phyloP scores from a whole-genome alignment of 2,797 vertebrate genomes.

The Lacerta viridis region DNA sequence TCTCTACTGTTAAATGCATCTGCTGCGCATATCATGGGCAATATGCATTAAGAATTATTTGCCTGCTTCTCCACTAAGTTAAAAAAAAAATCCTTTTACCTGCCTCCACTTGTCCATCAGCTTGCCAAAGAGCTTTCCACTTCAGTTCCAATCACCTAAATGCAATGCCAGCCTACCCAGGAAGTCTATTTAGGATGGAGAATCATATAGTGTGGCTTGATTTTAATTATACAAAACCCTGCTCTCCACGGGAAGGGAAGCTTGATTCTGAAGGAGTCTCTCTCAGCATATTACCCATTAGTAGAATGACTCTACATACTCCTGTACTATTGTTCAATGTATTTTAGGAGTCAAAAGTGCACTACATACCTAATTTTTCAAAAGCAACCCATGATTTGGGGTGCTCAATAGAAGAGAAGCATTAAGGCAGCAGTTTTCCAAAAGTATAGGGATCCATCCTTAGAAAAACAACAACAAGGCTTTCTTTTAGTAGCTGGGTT shows the following conservation, averaged over 20 bases:
- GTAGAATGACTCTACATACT: constrained; percentile 41
- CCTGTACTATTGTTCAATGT: constrained; percentile 25
- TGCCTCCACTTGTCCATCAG: constrained; percentile 14
- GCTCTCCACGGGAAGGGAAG: constrained; percentile 38
- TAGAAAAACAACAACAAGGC: background rate
- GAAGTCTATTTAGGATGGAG: constrained; percentile 31
- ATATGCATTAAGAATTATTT: background rate
- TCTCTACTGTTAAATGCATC: background rate
- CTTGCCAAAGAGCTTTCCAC: constrained; percentile 26
- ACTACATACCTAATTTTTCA: constrained; percentile 32
- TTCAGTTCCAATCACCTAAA: constrained; percentile 44
- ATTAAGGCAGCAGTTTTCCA: constrained; percentile 26
- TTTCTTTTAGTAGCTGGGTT: background rate
- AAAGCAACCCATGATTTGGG: constrained; percentile 35
- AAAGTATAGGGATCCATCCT: constrained; percentile 5
- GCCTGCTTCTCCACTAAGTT: constrained; percentile 9
- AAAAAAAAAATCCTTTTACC: background rate
- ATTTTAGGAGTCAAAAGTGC: constrained; percentile 31
- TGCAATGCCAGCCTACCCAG: background rate
- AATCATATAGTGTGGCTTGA: constrained; percentile 30
- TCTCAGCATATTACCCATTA: constrained; percentile 37
- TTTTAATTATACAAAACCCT: constrained; percentile 16
- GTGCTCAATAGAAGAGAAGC: constrained; percentile 12
- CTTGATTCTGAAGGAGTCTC: constrained; percentile 46
- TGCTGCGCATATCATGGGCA: background rate